Evolutionary conservation across 2,797 vertebrate species (phyloP).

Genomic region (Vireo griseus): DNA sequence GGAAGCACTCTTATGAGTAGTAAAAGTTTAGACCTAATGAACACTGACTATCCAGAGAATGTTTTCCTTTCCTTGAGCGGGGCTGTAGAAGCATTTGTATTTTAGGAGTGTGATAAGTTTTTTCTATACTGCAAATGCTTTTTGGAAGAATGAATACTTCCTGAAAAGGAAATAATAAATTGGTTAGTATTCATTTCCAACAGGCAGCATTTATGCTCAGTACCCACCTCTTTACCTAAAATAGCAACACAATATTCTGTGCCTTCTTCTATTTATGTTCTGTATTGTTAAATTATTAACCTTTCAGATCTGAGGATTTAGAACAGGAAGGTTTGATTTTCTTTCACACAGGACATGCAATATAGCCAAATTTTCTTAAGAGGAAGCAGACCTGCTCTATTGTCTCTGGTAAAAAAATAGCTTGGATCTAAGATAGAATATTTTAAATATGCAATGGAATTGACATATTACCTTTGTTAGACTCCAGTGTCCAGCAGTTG

Average conservation of each 20-base stretch:
- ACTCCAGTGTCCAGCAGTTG: not conserved
- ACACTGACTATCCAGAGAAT: not conserved
- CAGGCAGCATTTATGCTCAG: not conserved
- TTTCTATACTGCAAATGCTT: not conserved
- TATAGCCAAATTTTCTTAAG: not conserved
- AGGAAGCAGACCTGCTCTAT: not conserved
- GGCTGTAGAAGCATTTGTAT: not conserved
- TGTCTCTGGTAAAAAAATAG: not conserved
- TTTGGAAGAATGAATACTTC: not conserved
- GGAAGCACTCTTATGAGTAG: not conserved
- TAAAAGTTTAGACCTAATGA: not conserved
- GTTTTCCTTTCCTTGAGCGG: not conserved
- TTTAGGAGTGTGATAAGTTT: not conserved
- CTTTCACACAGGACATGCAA: rapidly evolving
- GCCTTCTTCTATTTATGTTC: not conserved
- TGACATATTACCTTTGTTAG: not conserved
- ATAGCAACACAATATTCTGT: not conserved
- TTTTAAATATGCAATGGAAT: not conserved
- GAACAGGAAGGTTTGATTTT: not conserved
- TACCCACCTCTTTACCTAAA: not conserved
- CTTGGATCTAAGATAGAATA: not conserved
- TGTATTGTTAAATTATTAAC: not conserved
- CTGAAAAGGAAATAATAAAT: not conserved
- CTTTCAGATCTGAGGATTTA: not conserved
- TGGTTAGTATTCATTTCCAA: not conserved